Base-by-base conservation (phyloP, 2,888 invertebrate genomes). In the Lamellibrachia columna region DNA sequence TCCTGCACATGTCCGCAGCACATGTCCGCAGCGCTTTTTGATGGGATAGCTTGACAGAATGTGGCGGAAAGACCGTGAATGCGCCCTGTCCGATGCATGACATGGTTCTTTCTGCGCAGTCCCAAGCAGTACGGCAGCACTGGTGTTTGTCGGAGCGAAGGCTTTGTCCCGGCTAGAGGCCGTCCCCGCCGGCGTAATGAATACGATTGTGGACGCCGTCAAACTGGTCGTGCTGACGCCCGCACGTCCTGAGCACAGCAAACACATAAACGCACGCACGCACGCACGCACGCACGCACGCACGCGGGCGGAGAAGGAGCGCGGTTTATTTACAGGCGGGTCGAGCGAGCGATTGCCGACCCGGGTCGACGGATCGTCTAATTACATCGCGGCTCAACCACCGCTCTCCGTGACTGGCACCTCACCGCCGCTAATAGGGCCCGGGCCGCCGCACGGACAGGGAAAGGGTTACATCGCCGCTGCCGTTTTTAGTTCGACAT, bases 311-410 rank as follows among this genome's bases (percentile, higher is more conserved):
- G 40, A 40, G 40, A 40, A 40, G 40, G 40, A 40, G 40, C 75
- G 75, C 75, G 75, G 75, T 75, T n/a, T 75, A 75, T 75, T 75
- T 75, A 75, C 15, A 75, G 75, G 75, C 75, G 75, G 75, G 75
- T n/a, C 75, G 22, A 22, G 75, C 75, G 75, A 75, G n/a, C n/a
- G 75, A 75, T n/a, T 75, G 75, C 75, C 75, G 40, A 40, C 40
- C 40, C 40, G 75, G 75, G 75, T 75, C 75, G n/a, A 75, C 75
- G 11, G 75, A 75, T 75, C 22, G 75, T 75, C 75, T 75, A 75
- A 75, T 75, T 75, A 75, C 75, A 15, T 75, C 75, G 75, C 15
- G 75, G 75, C 75, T 75, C 75, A 22, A 75, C 75, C 75, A n/a
- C 15, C 75, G 75, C 75, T 15, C 22, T 75, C 75, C 75, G 75